Percentiles rank a stretch among this genome's conserved stretches.
phyloP scores from a whole-genome alignment of 2,888 invertebrate genomes.

The Hypena proboscidalis region DNA sequence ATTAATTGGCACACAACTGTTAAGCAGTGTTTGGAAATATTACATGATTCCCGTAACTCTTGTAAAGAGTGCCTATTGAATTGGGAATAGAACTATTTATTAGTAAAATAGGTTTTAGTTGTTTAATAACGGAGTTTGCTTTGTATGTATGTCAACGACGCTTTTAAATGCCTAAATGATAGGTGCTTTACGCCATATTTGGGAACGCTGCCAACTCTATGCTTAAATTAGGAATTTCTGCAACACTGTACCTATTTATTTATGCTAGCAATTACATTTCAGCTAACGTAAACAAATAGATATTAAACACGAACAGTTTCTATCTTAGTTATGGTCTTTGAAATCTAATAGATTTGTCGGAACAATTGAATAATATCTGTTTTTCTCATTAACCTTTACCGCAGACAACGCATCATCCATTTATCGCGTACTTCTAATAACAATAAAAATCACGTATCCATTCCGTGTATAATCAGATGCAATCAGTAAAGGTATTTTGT shows the following conservation, averaged over 20 bases:
- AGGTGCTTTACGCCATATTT: too few species aligned
- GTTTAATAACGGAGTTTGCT: too few species aligned
- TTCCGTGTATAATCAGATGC: conserved; percentile 29
- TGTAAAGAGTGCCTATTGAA: not conserved
- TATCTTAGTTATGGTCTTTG: conserved; percentile 1
- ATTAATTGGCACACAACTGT: conserved; percentile 3
- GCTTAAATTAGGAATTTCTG: too few species aligned
- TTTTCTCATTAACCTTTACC: conserved; percentile 21
- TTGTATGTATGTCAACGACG: too few species aligned
- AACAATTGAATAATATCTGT: conserved; percentile 17
- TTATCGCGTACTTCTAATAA: conserved; percentile 14
- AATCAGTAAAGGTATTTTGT: conserved; percentile 10
- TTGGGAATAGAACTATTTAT: too few species aligned
- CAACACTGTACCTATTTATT: too few species aligned
- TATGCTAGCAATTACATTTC: too few species aligned
- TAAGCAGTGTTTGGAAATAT: conserved; percentile 7
- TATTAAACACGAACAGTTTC: not conserved
- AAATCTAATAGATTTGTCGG: conserved; percentile 10
- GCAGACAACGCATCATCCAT: conserved; percentile 21
- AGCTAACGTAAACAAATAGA: not conserved
- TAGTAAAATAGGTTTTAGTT: too few species aligned
- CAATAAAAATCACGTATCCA: conserved; percentile 31
- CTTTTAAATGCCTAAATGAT: too few species aligned
- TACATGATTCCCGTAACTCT: not conserved
- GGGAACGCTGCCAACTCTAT: too few species aligned